phyloP scores from a whole-genome alignment of 2,888 invertebrate genomes.

The Phanerotoma sp. region DNA sequence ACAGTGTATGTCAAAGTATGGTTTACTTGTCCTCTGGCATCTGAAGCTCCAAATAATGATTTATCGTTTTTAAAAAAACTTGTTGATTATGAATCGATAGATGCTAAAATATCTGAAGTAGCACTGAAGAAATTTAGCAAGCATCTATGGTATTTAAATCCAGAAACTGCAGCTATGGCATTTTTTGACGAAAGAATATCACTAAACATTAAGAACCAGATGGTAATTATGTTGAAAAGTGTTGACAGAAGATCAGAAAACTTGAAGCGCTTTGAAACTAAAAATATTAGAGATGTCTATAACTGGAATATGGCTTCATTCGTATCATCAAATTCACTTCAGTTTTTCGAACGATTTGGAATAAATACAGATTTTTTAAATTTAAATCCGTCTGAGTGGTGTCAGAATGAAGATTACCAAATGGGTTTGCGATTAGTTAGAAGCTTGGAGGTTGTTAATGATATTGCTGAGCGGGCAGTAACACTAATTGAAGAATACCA shows the following conservation, averaged over 20 bases:
- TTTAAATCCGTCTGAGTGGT: constrained; percentile 20
- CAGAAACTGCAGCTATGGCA: constrained; percentile 26
- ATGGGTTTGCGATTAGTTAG: constrained; percentile 3
- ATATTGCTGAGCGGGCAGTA: constrained; percentile 17
- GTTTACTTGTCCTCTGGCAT: constrained; percentile 25
- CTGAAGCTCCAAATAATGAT: constrained; percentile 30
- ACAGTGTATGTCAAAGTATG: constrained; percentile 29
- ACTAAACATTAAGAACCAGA: constrained; percentile 1
- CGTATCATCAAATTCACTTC: constrained; percentile 17
- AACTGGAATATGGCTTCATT: constrained; percentile 18
- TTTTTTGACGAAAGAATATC: constrained; percentile 23
- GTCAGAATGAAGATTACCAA: constrained; percentile 16
- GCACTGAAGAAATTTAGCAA: constrained; percentile 15
- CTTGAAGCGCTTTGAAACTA: constrained; percentile 14
- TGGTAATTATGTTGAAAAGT: constrained; percentile 10
- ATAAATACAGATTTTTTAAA: constrained; percentile 16
- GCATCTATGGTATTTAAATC: constrained; percentile 29
- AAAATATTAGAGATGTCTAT: constrained; percentile 4
- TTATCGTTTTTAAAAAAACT: constrained; percentile 29
- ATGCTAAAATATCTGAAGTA: constrained; percentile 11
- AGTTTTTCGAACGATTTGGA: constrained; percentile 21
- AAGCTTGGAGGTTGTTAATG: constrained; percentile 19
- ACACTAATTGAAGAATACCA: constrained; percentile 16
- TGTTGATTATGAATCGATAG: constrained; percentile 16
- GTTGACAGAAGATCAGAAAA: constrained; percentile 3